A percentile compares a stretch with the other conserved stretches of the same genome.
Conservation (phyloP, 2,797 vertebrate species). For the Leptoclinus maculatus region DNA sequence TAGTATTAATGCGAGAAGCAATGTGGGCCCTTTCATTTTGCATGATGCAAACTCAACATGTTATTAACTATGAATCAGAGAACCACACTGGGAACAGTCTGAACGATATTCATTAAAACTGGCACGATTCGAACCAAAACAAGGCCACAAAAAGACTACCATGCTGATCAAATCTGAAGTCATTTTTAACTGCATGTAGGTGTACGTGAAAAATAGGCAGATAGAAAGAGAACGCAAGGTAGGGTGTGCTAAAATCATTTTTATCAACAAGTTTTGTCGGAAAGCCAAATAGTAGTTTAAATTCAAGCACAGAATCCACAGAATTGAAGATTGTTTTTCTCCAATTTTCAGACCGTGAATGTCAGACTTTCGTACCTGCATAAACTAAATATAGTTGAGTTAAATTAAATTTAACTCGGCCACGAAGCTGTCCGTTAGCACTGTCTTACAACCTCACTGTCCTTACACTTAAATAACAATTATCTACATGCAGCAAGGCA, state of each 20-base stretch:
- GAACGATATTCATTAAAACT: conserved; percentile 58
- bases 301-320: background rate
- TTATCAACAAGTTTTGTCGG: background rate
- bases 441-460: background rate
- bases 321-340: background rate
- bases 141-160: conserved; percentile 35
- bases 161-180: conserved; percentile 17
- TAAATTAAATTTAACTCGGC: background rate
- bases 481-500: background rate
- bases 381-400: background rate
- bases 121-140: conserved; percentile 62
- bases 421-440: background rate
- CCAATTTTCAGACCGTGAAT: background rate
- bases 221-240: conserved; percentile 1
- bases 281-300: background rate
- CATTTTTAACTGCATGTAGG: conserved; percentile 13
- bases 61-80: conserved; percentile 73
- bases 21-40: conserved; percentile 68
- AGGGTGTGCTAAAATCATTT: background rate
- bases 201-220: conserved; percentile 17
- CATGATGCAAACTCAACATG: conserved; percentile 66
- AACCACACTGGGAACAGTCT: conserved; percentile 45
- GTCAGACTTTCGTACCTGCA: background rate
- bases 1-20: conserved; percentile 59
- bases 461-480: background rate